phyloP scores from a whole-genome alignment of 2,888 invertebrate species.

The Drosophila nigricruria region DNA sequence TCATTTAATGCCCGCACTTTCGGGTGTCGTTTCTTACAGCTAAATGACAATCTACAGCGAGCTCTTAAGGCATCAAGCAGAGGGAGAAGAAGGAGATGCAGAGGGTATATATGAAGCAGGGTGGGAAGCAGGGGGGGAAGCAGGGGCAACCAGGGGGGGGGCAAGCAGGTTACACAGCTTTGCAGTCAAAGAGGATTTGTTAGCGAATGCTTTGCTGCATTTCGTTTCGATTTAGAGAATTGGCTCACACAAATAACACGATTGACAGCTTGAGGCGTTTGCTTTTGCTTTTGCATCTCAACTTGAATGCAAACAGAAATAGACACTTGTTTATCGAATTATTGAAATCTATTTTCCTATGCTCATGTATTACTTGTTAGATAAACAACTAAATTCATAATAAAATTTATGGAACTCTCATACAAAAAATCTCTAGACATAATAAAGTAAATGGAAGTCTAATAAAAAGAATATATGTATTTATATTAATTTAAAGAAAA shows the following conservation, averaged over 20 bases:
- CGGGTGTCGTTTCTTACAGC: slow-evolving; percentile 67
- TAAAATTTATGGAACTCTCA: background rate
- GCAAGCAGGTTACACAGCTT: slow-evolving; percentile 25
- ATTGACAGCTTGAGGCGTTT: slow-evolving; percentile 21
- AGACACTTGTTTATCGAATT: slow-evolving; percentile 25
- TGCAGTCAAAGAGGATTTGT: slow-evolving; percentile 48
- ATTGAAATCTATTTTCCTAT: background rate
- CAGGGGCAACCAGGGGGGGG: too few relatives aligned
- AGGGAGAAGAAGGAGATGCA: background rate
- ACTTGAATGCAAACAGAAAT: background rate
- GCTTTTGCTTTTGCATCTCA: slow-evolving; percentile 2
- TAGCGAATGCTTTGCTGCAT: slow-evolving; percentile 23
- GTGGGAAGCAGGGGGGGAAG: background rate
- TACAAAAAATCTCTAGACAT: too few relatives aligned
- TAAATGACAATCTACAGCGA: slow-evolving; percentile 65
- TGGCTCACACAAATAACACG: slow-evolving; percentile 27
- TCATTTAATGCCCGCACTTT: slow-evolving; percentile 75
- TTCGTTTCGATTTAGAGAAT: slow-evolving; percentile 16
- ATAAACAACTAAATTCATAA: background rate
- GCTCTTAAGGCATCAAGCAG: slow-evolving; percentile 15
- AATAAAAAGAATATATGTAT: too few relatives aligned
- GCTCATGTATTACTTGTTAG: background rate
- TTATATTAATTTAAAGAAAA: too few relatives aligned
- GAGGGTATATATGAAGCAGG: too few relatives aligned
- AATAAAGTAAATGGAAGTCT: too few relatives aligned